A percentile compares a stretch with the other conserved stretches of the same genome.
Conservation (phyloP, 1,140 invertebrate species). For the Temnothorax longispinosus region DNA sequence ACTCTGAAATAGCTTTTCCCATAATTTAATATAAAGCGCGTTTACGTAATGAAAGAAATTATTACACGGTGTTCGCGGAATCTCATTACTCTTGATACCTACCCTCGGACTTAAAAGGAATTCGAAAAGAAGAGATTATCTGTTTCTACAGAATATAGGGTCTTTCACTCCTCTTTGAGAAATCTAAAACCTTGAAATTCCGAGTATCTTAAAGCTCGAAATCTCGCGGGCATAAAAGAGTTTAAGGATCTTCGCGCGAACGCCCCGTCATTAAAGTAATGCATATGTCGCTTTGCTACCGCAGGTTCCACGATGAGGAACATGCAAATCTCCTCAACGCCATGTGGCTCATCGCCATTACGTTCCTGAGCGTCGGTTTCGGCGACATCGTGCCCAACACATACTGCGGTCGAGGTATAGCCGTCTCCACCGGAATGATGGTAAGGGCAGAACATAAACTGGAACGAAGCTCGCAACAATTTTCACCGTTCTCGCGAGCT, state of each 20-base stretch:
- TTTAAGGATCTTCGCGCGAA: background rate
- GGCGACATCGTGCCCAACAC: slow-evolving; percentile 99
- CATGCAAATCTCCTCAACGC: slow-evolving; percentile 99
- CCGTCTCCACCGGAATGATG: slow-evolving; percentile 99
- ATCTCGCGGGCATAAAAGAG: background rate
- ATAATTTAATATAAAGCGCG: background rate
- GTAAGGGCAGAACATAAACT: slow-evolving; percentile 88
- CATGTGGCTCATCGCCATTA: slow-evolving; percentile 99
- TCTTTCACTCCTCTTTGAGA: background rate
- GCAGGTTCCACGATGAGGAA: slow-evolving; percentile 98
- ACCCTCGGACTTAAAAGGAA: background rate
- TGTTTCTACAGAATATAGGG: background rate
- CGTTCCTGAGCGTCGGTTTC: slow-evolving; percentile 99
- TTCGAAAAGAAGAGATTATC: background rate
- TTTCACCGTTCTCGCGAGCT: slow-evolving; percentile 1
- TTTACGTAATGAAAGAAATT: background rate
- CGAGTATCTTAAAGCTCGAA: background rate
- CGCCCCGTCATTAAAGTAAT: slow-evolving; percentile 23
- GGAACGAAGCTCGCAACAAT: background rate
- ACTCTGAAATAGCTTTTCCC: background rate
- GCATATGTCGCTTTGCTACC: slow-evolving; percentile 4
- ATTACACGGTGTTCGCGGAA: background rate
- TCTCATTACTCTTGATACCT: slow-evolving; percentile 9
- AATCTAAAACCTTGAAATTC: background rate
- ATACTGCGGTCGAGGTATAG: slow-evolving; percentile 99